Base-by-base conservation (phyloP, 2,113 vertebrate species). In the Papio anubis region DNA sequence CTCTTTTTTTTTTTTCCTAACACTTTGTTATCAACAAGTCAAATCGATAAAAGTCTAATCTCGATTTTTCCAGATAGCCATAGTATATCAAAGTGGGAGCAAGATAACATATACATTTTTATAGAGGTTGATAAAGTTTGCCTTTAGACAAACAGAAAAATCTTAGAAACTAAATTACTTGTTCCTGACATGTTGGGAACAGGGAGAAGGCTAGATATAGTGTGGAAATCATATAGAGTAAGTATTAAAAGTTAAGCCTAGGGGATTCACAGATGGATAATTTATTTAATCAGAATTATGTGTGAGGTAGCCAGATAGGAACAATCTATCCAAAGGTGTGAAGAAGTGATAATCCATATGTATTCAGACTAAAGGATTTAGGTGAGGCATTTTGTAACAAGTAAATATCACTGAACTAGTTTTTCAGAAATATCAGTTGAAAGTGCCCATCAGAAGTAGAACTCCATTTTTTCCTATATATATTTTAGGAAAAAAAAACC, bases 231-330 rank as follows among this genome's bases (percentile, higher is more conserved):
- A 43, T 0, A 16, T 9, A 66, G 3, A 72, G 0, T 2, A 38
- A 73, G 75, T 93, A 97, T 97, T 97, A 96, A 96, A 94, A 97
- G 79, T 90, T 96, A 97, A 98, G 43, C 78, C 38, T 35, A 75
- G 27, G 40, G 61, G 78, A 96, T 94, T 95, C 68, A 76, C 35
- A 78, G 35, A 83, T 72, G 43, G 81, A 88, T 93, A 96, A 97
- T 97, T 97, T 96, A 95, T 73, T 83, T 96, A 88, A 93, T 88
- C 93, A 82, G 55, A 97, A 94, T 95, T 1, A 45, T 7, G 1
- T 95, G 25, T 87, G 52, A 97, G 57, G 11, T 40, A 27, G 25
- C 3, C 66, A 55, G 61, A 97, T n/a, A 93, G 38, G 17, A 13
- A 90, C 64, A 57, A 45, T 86, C 45, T 95, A 57, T 79, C 27